Evolutionary conservation across 2,888 invertebrate genomes (phyloP).

Genomic region (Drosophila setosimentum): DNA sequence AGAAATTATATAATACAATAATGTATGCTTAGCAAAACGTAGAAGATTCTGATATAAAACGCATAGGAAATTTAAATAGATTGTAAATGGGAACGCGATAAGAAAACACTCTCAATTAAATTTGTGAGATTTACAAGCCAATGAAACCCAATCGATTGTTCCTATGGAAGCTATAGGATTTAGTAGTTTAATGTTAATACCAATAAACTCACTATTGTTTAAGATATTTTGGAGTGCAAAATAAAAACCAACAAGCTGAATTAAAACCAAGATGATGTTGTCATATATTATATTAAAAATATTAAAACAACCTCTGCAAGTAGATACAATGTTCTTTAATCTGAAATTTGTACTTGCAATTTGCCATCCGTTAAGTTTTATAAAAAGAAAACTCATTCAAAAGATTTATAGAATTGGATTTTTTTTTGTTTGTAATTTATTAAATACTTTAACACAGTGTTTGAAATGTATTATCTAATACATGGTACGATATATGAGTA

Average conservation of each 20-base stretch:
- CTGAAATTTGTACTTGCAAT: not conserved
- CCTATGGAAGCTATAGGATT: not conserved
- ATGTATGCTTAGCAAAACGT: no score
- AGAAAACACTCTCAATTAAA: not conserved
- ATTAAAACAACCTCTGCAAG: not conserved
- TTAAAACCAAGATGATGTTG: not conserved
- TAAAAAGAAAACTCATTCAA: not conserved
- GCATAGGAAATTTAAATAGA: no score
- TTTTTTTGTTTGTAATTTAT: conserved; percentile 62
- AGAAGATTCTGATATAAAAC: no score
- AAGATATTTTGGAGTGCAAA: not conserved
- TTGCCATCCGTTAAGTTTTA: not conserved
- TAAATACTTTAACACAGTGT: conserved; percentile 82
- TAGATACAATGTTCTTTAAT: not conserved
- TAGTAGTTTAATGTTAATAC: accelerated
- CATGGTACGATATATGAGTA: conserved; percentile 58
- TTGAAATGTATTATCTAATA: conserved; percentile 75
- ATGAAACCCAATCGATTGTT: not conserved
- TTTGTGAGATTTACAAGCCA: not conserved
- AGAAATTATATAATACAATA: no score
- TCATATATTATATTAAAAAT: not conserved
- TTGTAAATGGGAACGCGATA: not conserved
- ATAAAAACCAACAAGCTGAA: no score
- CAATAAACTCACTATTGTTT: not conserved
- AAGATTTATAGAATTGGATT: conserved; percentile 43